Evolutionary conservation across 2,797 vertebrate species (phyloP), one percentile per base, ranked within the genome.

Genomic region (Chaetophractus vellerosus): DNA sequence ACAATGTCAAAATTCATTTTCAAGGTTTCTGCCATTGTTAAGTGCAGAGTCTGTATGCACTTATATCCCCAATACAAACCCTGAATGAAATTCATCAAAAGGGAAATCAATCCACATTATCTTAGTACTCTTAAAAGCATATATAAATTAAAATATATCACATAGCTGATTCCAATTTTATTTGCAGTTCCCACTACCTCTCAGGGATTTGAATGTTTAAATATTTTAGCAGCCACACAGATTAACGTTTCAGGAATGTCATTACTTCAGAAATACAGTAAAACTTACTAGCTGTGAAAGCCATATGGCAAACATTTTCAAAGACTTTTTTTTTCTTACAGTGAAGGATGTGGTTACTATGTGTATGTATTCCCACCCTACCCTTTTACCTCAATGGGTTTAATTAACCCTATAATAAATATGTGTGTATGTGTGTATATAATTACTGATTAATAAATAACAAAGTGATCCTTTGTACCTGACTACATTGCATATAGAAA

Each of bases 1-100:
- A 91, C 52, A 94, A 59, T 88, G 82, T 96, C 57, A 87, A 55
- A 94, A 96, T 95, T 76, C 10, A 94, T 95, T 95, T 97, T 96
- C 64, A 95, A 96, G 83, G 95, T 94, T 93, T 90, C 59, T 90
- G 21, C 33, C 26, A 95, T 94, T 95, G 64, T 87, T 75, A 57
- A 88, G 24, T 85, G 24, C 11, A 33, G 61, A 80, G 45, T 91
- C 52, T 69, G 6, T 90, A 61, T 84, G 61, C 23, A 74, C 94
- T 97, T 95, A 93, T 93, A 91, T 87, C 15, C 89, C 64, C 5
- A 41, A 9, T 88, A 93, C 15, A 82, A 89, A 74, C 28, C 82
- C 89, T 79, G 66, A 94, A 36, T 96, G 66, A 93, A 94, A 96
- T 95, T 93, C 78, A 95, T 93, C 84, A 90, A 84, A 91, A 95